Evolutionary conservation across 1,140 invertebrate species (phyloP), one percentile per base, ranked within the genome.

Genomic region (Acromyrmex echinatior): DNA sequence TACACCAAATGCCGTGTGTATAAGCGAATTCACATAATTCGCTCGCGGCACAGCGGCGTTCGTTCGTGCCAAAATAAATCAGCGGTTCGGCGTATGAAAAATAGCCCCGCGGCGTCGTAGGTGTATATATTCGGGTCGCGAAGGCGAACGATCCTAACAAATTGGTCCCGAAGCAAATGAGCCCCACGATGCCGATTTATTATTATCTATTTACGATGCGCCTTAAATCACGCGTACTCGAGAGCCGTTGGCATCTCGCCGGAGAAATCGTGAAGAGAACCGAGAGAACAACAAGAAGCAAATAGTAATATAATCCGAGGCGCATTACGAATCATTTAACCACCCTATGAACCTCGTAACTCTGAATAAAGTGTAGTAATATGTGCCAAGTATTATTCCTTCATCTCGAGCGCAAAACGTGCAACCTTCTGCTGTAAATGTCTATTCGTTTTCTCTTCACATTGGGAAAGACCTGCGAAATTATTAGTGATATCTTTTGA

Each of bases 131-230:
- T 91, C 86, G 91, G 91, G 91, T 91, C 91, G 88, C 90, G 78
- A 88, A 85, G 87, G 86, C 78, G 84, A 87, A 82, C 87, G 91
- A 91, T 92, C 85, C 87, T 89, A 92, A 92, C 89, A 92, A 92
- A 92, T 92, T 92, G 92, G 88, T 92, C 90, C 82, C 88, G 89
- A 91, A 92, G 90, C 87, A 90, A 91, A 92, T 92, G 86, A 91
- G 87, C 84, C 76, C 88, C 90, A 86, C 87, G 89, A 89, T 82
- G 89, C 88, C 89, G 92, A 92, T 92, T 92, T 91, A 92, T 92
- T 92, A 92, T 92, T 91, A 91, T 91, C 88, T 92, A 92, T 92
- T 92, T 92, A 92, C 91, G 91, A 91, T 87, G 90, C 88, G 78
- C 74, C 88, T 92, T 91, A 91, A 92, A 91, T 91, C 90, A 90